Percentiles rank a stretch among this genome's conserved stretches.
Evolutionary conservation across 1,140 invertebrate genomes (phyloP).

Genomic region (Brachionus rubens): DNA sequence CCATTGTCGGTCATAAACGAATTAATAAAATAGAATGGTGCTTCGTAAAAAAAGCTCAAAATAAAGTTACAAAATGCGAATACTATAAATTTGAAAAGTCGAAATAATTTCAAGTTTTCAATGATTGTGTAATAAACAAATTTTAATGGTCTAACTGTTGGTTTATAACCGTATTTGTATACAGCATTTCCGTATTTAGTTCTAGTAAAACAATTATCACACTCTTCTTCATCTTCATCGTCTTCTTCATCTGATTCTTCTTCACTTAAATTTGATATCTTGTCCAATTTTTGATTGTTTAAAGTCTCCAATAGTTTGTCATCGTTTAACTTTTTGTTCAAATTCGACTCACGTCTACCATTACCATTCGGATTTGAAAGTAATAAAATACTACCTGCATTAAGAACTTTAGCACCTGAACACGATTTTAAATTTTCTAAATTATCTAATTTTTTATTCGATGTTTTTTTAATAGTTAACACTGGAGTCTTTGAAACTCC

Average conservation of each 20-base stretch:
- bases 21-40: conserved; percentile 38
- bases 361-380: background rate
- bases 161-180: background rate
- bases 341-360: background rate
- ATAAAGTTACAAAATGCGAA: conserved; percentile 46
- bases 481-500: background rate
- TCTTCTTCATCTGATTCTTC: background rate
- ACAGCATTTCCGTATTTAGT: conserved; percentile 1
- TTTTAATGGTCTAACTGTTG: background rate
- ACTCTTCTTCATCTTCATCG: conserved; percentile 12
- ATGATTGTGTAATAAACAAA: conserved; percentile 25
- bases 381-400: conserved; percentile 38
- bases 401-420: conserved; percentile 31
- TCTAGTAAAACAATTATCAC: conserved; percentile 31
- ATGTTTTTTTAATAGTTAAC: background rate
- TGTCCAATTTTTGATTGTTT: background rate
- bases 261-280: background rate
- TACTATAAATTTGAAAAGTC: conserved; percentile 22
- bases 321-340: background rate
- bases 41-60: conserved; percentile 44
- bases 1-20: conserved; percentile 39
- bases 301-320: too few species aligned
- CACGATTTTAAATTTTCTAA: conserved; percentile 31
- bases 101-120: conserved; percentile 38
- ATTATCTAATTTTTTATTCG: conserved; percentile 4